phyloP scores from a whole-genome alignment of 2,888 invertebrate genomes.

The Prosopocoilus inquinatus region DNA sequence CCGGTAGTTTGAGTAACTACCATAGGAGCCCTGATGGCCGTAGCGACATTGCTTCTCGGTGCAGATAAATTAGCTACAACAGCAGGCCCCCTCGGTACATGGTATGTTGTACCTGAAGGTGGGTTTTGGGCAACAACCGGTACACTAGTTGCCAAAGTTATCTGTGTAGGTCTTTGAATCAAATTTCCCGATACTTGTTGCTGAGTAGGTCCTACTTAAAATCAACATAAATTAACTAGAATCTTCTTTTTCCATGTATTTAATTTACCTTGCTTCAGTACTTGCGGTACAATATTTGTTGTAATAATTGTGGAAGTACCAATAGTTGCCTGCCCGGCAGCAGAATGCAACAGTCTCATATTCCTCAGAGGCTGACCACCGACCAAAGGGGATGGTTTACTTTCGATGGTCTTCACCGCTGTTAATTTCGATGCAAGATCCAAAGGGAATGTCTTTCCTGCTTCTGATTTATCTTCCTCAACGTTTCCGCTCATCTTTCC shows the following conservation, averaged over 20 bases:
- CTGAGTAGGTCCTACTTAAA: constrained; percentile 29
- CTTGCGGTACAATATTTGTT: constrained; percentile 52
- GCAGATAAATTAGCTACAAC: constrained; percentile 74
- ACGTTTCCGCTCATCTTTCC: constrained; percentile 46
- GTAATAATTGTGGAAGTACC: constrained; percentile 47
- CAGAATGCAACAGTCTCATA: constrained; percentile 47
- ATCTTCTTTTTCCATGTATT: not conserved
- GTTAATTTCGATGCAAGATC: constrained; percentile 56
- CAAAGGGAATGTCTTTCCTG: constrained; percentile 57
- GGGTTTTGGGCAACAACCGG: constrained; percentile 42
- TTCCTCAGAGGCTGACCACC: constrained; percentile 45
- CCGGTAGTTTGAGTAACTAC: constrained; percentile 42
- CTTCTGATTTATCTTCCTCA: constrained; percentile 57
- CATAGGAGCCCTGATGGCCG: constrained; percentile 45
- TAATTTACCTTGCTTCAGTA: constrained; percentile 53
- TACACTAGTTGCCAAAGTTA: constrained; percentile 43
- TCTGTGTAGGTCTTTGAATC: constrained; percentile 46
- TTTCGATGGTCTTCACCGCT: constrained; percentile 52
- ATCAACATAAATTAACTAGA: not conserved
- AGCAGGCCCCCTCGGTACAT: constrained; percentile 62
- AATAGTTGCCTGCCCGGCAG: constrained; percentile 38
- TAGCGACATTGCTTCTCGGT: constrained; percentile 62
- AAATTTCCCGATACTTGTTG: constrained; percentile 35
- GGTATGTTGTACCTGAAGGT: constrained; percentile 42
- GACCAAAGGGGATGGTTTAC: constrained; percentile 45